Percentiles rank a stretch among this genome's conserved stretches.
Conservation (phyloP, 2,113 vertebrate species). For the Elgaria multicarinata region DNA sequence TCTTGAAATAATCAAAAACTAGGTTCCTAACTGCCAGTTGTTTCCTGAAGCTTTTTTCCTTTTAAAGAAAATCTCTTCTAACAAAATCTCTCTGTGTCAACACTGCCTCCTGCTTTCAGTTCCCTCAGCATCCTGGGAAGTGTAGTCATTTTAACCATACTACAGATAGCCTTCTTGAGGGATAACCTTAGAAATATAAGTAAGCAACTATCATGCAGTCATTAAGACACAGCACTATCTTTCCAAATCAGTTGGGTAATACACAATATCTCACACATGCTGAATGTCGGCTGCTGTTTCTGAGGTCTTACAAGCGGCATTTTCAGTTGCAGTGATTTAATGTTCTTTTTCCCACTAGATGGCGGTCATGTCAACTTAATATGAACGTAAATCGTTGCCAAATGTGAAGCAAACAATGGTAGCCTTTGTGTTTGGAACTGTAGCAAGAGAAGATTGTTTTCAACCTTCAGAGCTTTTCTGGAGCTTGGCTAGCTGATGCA, state of each 20-base stretch:
- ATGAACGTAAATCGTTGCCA: constrained; percentile 46
- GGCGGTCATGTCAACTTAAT: constrained; percentile 80
- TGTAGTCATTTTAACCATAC: neutral
- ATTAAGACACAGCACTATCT: neutral
- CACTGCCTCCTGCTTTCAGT: neutral
- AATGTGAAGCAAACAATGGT: constrained; percentile 59
- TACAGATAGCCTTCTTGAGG: neutral
- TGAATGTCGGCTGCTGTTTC: neutral
- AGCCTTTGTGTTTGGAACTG: constrained; percentile 28
- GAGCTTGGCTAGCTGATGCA: constrained; percentile 32
- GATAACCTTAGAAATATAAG: neutral
- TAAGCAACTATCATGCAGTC: neutral
- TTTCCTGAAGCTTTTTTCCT: neutral
- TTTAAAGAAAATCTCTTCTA: neutral
- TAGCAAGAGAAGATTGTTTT: constrained; percentile 26
- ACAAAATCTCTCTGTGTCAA: neutral
- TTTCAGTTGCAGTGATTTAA: neutral
- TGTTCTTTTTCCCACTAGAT: constrained; percentile 75
- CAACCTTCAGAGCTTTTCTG: constrained; percentile 31
- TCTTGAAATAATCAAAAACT: neutral
- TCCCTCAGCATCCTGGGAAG: neutral
- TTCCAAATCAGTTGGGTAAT: neutral
- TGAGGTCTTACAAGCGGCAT: neutral
- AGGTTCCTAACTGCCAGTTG: neutral
- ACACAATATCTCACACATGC: neutral